Evolutionary conservation across 37 sponge, comb jelly and placozoan species (phyloP).

Genomic region (Spongia lamella): DNA sequence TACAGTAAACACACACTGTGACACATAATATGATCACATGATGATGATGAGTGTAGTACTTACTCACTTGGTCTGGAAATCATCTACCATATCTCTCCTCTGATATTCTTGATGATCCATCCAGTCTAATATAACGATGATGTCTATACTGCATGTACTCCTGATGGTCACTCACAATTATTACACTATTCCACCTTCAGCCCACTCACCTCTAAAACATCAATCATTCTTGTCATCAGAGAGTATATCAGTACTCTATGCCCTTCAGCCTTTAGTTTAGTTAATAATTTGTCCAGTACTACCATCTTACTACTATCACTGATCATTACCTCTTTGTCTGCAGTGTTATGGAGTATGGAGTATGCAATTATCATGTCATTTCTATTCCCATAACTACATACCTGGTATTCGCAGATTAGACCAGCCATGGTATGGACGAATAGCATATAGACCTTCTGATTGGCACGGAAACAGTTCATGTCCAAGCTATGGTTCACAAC

Average conservation of each 20-base stretch:
- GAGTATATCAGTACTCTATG: constrained; percentile 94
- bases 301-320: constrained; percentile 89
- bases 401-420: constrained; percentile 85
- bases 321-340: constrained; percentile 85
- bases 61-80: constrained; percentile 85
- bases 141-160: constrained; percentile 84
- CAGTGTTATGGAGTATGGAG: constrained; percentile 1
- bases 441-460: constrained; percentile 49
- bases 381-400: constrained; percentile 25
- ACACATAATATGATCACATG: too few relatives aligned
- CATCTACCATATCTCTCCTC: constrained; percentile 98
- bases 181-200: neutral
- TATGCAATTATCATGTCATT: neutral
- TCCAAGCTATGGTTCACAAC: too few relatives aligned
- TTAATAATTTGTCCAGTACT: constrained; percentile 82
- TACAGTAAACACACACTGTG: too few relatives aligned
- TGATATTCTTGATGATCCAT: constrained; percentile 90
- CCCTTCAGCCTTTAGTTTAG: constrained; percentile 74
- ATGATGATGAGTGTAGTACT: too few relatives aligned
- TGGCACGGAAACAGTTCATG: too few relatives aligned
- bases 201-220: constrained; percentile 73
- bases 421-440: constrained; percentile 81
- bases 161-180: neutral
- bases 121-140: constrained; percentile 87
- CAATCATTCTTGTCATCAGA: constrained; percentile 95